Evolutionary conservation across 2,797 vertebrate genomes (phyloP).

Genomic region (Silurus lanzhouensis): DNA sequence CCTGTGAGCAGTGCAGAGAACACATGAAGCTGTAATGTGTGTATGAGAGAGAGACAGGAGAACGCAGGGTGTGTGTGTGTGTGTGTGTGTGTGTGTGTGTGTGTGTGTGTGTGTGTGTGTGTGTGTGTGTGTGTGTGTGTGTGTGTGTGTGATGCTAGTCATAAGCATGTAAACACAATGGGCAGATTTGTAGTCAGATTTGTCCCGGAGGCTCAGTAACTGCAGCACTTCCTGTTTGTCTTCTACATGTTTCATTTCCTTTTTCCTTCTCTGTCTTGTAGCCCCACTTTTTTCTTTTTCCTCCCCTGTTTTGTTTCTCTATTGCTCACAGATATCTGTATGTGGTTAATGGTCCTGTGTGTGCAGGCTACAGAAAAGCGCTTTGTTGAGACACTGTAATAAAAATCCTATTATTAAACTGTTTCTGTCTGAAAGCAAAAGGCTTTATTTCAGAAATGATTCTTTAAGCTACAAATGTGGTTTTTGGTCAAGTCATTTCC

Average conservation of each 20-base stretch:
- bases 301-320: neutral
- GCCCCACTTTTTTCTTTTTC: neutral
- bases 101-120: conserved; percentile 1
- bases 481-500: neutral
- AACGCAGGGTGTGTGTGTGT: neutral
- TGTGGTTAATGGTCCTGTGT: neutral
- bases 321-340: neutral
- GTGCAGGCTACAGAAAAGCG: neutral
- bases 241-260: conserved; percentile 2
- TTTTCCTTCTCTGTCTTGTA: neutral
- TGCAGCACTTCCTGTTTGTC: neutral
- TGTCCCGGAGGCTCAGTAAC: neutral
- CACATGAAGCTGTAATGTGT: too few species aligned
- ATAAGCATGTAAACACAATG: conserved; percentile 4
- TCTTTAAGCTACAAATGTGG: neutral
- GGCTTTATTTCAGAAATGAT: neutral
- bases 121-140: conserved; percentile 3
- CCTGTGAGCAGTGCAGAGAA: too few species aligned
- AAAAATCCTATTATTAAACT: neutral
- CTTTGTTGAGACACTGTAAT: neutral
- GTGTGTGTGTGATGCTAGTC: neutral
- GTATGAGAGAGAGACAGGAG: too few species aligned
- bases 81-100: conserved; percentile 3
- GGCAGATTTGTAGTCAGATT: conserved; percentile 5
- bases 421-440: neutral